Evolutionary conservation across 2,888 invertebrate genomes (phyloP).

Genomic region (Andrena praecox): DNA sequence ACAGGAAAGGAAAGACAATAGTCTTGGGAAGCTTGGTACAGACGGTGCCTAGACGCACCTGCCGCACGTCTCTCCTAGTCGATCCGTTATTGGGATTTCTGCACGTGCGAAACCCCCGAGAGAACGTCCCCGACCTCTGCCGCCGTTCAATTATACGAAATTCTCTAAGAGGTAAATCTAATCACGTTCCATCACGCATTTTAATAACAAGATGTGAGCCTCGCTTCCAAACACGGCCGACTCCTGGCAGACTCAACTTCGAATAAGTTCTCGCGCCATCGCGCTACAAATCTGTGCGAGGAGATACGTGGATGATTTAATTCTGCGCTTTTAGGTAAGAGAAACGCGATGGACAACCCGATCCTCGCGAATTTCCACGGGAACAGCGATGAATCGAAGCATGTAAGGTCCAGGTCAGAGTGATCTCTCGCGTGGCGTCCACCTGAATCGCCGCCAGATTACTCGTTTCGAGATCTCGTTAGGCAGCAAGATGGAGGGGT

Average conservation of each 20-base stretch:
- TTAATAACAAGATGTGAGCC: constrained; percentile 25
- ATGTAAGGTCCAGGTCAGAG: neutral
- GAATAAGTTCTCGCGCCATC: neutral
- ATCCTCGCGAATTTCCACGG: neutral
- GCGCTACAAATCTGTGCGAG: neutral
- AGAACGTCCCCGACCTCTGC: constrained; percentile 18
- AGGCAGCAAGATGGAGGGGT: constrained; percentile 44
- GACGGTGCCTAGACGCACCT: constrained; percentile 57
- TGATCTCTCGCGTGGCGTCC: neutral
- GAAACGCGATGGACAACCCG: no score
- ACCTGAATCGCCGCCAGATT: constrained; percentile 15
- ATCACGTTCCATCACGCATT: constrained; percentile 33
- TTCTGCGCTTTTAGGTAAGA: no score
- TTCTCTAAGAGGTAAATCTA: constrained; percentile 31
- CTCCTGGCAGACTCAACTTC: neutral
- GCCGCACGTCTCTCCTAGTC: constrained; percentile 50
- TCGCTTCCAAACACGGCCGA: neutral
- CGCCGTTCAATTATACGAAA: constrained; percentile 40
- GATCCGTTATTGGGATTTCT: constrained; percentile 60
- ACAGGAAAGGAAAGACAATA: constrained; percentile 55
- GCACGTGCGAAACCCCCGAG: constrained; percentile 31
- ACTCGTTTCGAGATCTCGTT: constrained; percentile 17
- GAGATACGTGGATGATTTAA: no score
- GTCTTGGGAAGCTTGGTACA: constrained; percentile 52
- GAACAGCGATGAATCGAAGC: constrained; percentile 1